Percentiles rank a stretch among this genome's conserved stretches.
Evolutionary conservation across 1,140 invertebrate genomes (phyloP).

Genomic region (Drosophila suzukii): DNA sequence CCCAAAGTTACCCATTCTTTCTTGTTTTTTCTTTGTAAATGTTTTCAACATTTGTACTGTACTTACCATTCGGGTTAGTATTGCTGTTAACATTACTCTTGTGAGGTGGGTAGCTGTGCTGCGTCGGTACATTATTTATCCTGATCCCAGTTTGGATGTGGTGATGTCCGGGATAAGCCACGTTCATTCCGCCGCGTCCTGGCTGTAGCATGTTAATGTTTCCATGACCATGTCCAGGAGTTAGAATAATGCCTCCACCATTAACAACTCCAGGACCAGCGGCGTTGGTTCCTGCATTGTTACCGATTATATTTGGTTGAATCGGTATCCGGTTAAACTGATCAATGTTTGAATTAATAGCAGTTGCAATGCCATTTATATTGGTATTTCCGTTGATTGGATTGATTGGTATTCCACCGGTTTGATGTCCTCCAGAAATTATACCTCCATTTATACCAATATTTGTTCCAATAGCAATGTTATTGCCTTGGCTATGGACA

Average conservation of each 20-base stretch:
- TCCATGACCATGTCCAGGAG: constrained; percentile 71
- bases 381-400: constrained; percentile 45
- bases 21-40: constrained; percentile 25
- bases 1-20: not conserved
- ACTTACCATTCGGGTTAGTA: constrained; percentile 67
- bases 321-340: constrained; percentile 80
- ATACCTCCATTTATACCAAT: constrained; percentile 57
- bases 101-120: constrained; percentile 68
- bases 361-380: constrained; percentile 50
- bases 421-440: constrained; percentile 4
- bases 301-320: constrained; percentile 70
- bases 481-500: constrained; percentile 37
- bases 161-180: constrained; percentile 68
- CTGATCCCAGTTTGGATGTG: constrained; percentile 81
- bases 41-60: too few relatives aligned
- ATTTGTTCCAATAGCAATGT: constrained; percentile 36
- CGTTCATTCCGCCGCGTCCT: constrained; percentile 59
- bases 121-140: constrained; percentile 82
- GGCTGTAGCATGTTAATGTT: constrained; percentile 75
- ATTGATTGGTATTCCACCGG: constrained; percentile 42
- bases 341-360: constrained; percentile 82
- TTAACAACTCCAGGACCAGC: constrained; percentile 19
- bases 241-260: constrained; percentile 59
- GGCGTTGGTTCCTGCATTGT: constrained; percentile 45
- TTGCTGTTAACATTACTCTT: constrained; percentile 68